Evolutionary conservation across 37 sponge, comb jelly and placozoan genomes (phyloP).

Genomic region (Hexactinellida sp.): DNA sequence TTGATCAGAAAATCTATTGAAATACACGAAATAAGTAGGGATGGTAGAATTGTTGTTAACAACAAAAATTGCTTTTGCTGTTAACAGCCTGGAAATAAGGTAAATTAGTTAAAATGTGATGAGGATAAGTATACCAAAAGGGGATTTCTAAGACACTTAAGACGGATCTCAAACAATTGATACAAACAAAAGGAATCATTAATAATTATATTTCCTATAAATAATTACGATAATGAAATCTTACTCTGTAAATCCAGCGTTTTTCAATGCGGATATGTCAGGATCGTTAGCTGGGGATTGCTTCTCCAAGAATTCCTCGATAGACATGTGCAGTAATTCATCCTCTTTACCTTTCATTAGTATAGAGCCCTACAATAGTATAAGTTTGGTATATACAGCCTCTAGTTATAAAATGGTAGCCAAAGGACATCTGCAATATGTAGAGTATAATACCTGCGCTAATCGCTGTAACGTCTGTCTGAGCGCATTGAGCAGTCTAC

Average conservation of each 20-base stretch:
- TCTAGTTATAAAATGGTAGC: background rate
- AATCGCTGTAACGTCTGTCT: slow-evolving; percentile 5
- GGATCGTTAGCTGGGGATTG: background rate
- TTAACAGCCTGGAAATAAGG: too few relatives aligned
- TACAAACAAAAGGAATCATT: too few relatives aligned
- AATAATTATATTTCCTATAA: too few relatives aligned
- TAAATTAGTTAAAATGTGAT: too few relatives aligned
- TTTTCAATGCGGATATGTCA: background rate
- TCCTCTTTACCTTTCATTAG: background rate
- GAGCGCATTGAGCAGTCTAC: slow-evolving; percentile 17
- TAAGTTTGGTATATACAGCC: background rate
- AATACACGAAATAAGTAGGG: too few relatives aligned
- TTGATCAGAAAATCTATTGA: background rate
- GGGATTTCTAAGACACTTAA: too few relatives aligned
- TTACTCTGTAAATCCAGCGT: slow-evolving; percentile 5
- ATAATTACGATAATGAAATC: too few relatives aligned
- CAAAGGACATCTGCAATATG: background rate
- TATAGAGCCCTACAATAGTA: background rate
- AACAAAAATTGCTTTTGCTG: too few relatives aligned
- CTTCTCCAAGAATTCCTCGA: background rate
- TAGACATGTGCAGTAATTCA: background rate
- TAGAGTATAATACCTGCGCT: background rate
- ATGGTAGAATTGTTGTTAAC: too few relatives aligned
- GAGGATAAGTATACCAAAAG: too few relatives aligned
- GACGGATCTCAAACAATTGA: too few relatives aligned